Evolutionary conservation across 1,140 invertebrate genomes (phyloP).

Genomic region (Drosophila paulistorum): DNA sequence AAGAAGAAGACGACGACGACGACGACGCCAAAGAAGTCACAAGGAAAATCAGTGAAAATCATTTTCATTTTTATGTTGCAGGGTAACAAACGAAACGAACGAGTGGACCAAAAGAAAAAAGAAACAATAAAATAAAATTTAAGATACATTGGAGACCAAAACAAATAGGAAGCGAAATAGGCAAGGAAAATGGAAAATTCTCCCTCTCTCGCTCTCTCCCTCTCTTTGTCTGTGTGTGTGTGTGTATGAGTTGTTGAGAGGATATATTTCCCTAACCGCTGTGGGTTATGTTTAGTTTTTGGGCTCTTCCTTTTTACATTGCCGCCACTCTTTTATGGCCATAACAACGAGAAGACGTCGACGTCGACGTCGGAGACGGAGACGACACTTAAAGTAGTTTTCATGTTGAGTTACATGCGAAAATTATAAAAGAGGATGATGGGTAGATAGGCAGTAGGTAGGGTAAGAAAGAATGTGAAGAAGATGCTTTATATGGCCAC

Average conservation of each 20-base stretch:
- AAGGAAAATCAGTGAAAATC: slow-evolving; percentile 19
- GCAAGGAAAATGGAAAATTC: neutral
- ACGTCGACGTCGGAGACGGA: neutral
- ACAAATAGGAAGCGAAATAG: slow-evolving; percentile 58
- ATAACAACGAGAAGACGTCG: neutral
- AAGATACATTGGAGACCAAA: slow-evolving; percentile 66
- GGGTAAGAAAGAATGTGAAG: neutral
- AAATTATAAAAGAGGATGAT: slow-evolving; percentile 31
- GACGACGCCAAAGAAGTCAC: neutral
- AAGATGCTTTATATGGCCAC: slow-evolving; percentile 22
- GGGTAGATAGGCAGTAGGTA: neutral
- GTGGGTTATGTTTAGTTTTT: slow-evolving; percentile 11
- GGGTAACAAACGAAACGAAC: slow-evolving; percentile 2
- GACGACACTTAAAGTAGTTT: slow-evolving; percentile 52
- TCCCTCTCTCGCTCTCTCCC: slow-evolving; percentile 22
- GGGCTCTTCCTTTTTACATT: slow-evolving; percentile 8
- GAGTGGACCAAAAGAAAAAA: slow-evolving; percentile 33
- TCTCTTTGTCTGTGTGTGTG: neutral
- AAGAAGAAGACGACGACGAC: slow-evolving; percentile 11
- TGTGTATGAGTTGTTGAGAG: neutral
- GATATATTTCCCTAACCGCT: slow-evolving; percentile 5
- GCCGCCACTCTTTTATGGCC: slow-evolving; percentile 31
- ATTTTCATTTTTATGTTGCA: slow-evolving; percentile 18
- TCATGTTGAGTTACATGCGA: slow-evolving; percentile 27
- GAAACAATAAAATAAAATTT: slow-evolving; percentile 66